Evolutionary conservation across 2,888 invertebrate species (phyloP).

Genomic region (Iphiclides podalirius): DNA sequence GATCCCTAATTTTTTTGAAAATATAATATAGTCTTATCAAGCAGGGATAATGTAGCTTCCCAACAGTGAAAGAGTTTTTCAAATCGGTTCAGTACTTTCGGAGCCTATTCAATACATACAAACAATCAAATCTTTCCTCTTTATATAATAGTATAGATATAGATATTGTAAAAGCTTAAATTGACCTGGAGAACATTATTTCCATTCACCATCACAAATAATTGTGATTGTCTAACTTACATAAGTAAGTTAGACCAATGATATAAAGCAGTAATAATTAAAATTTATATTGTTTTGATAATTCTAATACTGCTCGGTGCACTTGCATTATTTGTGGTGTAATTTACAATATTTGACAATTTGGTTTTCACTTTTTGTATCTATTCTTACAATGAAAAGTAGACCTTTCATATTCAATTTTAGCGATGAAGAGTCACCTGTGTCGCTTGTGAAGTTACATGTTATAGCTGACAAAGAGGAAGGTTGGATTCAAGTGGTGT

Average conservation of each 20-base stretch:
- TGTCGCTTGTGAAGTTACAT: constrained; percentile 89
- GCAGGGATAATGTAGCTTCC: too few relatives aligned
- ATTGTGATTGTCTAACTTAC: too few relatives aligned
- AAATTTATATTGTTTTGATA: neutral
- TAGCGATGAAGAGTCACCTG: constrained; percentile 94
- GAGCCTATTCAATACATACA: too few relatives aligned
- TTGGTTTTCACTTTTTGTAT: neutral
- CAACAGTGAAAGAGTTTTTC: too few relatives aligned
- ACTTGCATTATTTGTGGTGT: neutral
- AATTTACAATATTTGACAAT: neutral
- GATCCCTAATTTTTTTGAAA: too few relatives aligned
- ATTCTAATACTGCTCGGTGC: neutral
- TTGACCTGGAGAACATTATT: neutral
- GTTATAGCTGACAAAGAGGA: constrained; percentile 93
- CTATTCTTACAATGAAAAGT: neutral
- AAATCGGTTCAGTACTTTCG: too few relatives aligned
- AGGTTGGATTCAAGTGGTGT: constrained; percentile 93
- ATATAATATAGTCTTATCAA: too few relatives aligned
- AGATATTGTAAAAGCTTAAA: too few relatives aligned
- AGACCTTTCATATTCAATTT: constrained; percentile 33
- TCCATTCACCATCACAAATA: neutral
- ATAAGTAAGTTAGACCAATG: too few relatives aligned
- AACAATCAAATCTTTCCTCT: too few relatives aligned
- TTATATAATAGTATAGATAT: too few relatives aligned
- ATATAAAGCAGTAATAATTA: too few relatives aligned